Evolutionary conservation across 1,140 invertebrate genomes (phyloP).

Genomic region (Saccostrea echinata): DNA sequence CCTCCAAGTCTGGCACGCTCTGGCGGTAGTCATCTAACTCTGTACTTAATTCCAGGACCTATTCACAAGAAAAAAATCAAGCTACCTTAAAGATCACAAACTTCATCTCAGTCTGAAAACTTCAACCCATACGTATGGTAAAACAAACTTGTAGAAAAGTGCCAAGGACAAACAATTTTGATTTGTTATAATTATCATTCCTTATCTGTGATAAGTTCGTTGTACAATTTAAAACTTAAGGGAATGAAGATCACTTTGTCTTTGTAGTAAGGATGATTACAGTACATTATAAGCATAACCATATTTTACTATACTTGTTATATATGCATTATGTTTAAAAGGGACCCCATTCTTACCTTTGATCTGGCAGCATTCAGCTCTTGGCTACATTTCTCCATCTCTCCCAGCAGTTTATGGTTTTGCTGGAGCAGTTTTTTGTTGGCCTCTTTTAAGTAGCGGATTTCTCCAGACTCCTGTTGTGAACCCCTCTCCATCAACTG

Average conservation of each 20-base stretch:
- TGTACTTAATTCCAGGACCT: conserved; percentile 64
- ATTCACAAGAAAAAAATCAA: background rate
- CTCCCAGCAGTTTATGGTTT: conserved; percentile 72
- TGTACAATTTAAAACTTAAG: too few species aligned
- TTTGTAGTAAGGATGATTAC: too few species aligned
- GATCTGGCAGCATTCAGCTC: conserved; percentile 67
- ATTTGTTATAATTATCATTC: too few species aligned
- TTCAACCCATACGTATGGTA: too few species aligned
- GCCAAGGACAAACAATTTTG: too few species aligned
- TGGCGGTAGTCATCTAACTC: conserved; percentile 65
- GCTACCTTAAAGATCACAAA: background rate
- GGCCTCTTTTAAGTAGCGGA: conserved; percentile 64
- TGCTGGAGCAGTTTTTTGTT: conserved; percentile 71
- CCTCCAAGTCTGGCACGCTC: conserved; percentile 69
- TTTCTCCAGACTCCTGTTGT: conserved; percentile 53
- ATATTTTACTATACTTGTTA: background rate
- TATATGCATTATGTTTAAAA: background rate
- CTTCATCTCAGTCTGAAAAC: too few species aligned
- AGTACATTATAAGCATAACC: too few species aligned
- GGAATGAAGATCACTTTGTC: too few species aligned
- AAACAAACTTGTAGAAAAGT: too few species aligned
- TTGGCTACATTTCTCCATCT: conserved; percentile 70
- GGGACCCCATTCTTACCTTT: conserved; percentile 58
- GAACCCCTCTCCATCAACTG: conserved; percentile 39
- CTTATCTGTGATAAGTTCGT: too few species aligned